Evolutionary conservation across 2,113 vertebrate species (phyloP).

Genomic region (Sardina pilchardus): DNA sequence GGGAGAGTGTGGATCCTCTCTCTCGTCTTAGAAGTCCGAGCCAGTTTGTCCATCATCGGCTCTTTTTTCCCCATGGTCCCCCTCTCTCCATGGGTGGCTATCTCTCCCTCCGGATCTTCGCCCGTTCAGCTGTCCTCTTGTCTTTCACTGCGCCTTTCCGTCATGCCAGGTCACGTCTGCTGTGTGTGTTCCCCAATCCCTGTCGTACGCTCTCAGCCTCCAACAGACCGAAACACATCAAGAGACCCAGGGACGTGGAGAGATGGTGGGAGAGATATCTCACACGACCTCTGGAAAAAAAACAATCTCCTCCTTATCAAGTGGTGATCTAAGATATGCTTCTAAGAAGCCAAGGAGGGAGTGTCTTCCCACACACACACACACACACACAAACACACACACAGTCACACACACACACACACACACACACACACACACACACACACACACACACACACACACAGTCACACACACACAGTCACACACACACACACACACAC

Average conservation of each 20-base stretch:
- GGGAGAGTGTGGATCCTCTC: neutral
- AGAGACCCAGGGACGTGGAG: neutral
- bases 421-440: neutral
- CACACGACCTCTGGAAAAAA: slow-evolving; percentile 39
- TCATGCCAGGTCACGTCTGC: slow-evolving; percentile 26
- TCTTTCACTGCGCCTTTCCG: slow-evolving; percentile 1
- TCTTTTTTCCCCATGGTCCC: neutral
- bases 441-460: neutral
- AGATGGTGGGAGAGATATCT: slow-evolving; percentile 28
- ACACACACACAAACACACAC: too few relatives aligned
- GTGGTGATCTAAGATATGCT: slow-evolving; percentile 39
- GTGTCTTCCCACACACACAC: neutral
- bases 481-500: neutral
- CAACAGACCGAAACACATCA: slow-evolving; percentile 20
- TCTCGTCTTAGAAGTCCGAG: neutral
- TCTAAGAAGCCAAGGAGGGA: slow-evolving; percentile 20
- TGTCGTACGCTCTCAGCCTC: slow-evolving; percentile 10
- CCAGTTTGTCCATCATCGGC: neutral
- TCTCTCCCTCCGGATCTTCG: slow-evolving; percentile 25
- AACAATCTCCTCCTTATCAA: slow-evolving; percentile 39
- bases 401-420: neutral
- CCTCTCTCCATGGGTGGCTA: slow-evolving; percentile 37
- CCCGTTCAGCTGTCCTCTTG: neutral
- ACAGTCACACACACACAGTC: neutral
- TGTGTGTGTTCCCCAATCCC: slow-evolving; percentile 26